Evolutionary conservation across 2,113 vertebrate species (phyloP), one percentile per base, ranked within the genome.

Genomic region (Cichladusa arquata): DNA sequence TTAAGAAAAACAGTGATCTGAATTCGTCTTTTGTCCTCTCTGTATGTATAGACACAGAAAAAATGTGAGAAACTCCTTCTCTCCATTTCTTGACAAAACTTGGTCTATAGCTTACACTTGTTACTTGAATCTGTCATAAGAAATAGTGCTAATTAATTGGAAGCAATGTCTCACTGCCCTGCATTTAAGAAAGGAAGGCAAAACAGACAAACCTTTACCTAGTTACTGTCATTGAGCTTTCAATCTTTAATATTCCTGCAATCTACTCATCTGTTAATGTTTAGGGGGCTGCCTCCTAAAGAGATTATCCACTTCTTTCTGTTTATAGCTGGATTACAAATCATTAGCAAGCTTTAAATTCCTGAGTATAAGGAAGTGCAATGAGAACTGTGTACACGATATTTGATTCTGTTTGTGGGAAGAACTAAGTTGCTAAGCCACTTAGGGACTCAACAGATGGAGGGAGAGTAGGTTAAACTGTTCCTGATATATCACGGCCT

Each of bases 301-400:
- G 83, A 76, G 93, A 86, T 95, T 90, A 83, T 85, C 83, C 45
- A 60, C 67, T 74, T 65, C 76, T 83, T 91, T 95, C 61, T 96
- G 79, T 58, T 95, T 96, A 77, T 65, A 94, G 78, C 81, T 95
- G 90, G 93, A 95, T 96, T 97, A 90, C 47, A 81, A 78, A 89
- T 95, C 58, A 81, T 93, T 92, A 92, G 67, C 89, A 56, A 34
- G 83, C 88, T 65, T 61, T 48, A 88, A 84, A 92, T 91, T 92
- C 85, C 74, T 81, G n/a, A 73, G 44, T 58, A 1, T 67, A 38
- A 73, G 62, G 72, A 79, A 44, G 29, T 78, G 56, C n/a, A 48
- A 3, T 81, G 78, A 86, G 73, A 94, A 15, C 86, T 86, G 44
- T 79, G 26, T 74, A 42, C 65, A 50, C 2, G 8, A 44, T 85